Evolutionary conservation across 2,888 invertebrate species (phyloP).

Genomic region (Oegoconia quadripuncta): DNA sequence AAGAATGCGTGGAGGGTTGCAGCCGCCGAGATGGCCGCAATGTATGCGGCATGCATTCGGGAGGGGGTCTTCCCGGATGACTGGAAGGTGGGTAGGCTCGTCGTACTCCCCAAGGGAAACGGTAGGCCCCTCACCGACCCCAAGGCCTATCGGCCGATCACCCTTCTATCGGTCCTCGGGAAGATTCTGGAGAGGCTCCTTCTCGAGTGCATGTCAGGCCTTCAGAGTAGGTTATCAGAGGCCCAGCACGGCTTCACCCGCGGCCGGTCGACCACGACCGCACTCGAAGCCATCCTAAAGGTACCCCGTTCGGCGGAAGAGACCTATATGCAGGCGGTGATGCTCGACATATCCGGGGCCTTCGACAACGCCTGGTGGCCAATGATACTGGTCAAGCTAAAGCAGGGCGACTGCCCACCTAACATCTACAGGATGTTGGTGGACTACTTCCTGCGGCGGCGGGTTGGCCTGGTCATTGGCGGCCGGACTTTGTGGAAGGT

Average conservation of each 20-base stretch:
- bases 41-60: conserved; percentile 6
- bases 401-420: background rate
- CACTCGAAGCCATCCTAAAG: too few relatives aligned
- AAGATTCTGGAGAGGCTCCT: too few relatives aligned
- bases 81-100: conserved; percentile 12
- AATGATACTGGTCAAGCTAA: background rate
- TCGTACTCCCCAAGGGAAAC: conserved; percentile 21
- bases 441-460: background rate
- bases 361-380: too few relatives aligned
- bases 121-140: conserved; percentile 17
- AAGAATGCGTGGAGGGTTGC: background rate
- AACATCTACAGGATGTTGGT: too few relatives aligned
- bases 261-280: too few relatives aligned
- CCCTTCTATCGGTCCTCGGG: conserved; percentile 19
- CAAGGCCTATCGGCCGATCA: conserved; percentile 23
- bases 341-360: too few relatives aligned
- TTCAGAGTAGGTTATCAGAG: too few relatives aligned
- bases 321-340: too few relatives aligned
- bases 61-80: conserved; percentile 11
- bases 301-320: too few relatives aligned
- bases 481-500: background rate
- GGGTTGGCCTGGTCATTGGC: background rate
- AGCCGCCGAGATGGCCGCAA: background rate
- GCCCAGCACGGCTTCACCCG: too few relatives aligned
- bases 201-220: too few relatives aligned